Evolutionary conservation across 2,797 vertebrate genomes (phyloP).

Genomic region (Sebastes cheni): DNA sequence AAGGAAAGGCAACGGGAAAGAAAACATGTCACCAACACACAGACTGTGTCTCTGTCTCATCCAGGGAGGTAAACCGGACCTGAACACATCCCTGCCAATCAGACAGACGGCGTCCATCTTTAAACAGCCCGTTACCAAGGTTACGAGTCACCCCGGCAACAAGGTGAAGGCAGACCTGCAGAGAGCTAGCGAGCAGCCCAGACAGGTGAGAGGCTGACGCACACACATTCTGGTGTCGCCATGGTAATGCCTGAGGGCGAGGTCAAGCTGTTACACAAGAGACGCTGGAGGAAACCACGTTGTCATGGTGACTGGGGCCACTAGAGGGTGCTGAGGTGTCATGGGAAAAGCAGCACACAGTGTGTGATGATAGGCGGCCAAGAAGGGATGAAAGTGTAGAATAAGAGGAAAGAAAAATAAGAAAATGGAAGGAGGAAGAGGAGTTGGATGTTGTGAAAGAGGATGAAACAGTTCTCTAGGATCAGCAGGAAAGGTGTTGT

Average conservation of each 20-base stretch:
- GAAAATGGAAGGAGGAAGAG: background rate
- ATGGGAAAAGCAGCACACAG: background rate
- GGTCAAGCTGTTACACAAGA: constrained; percentile 5
- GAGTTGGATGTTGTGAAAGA: no score
- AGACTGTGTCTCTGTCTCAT: background rate
- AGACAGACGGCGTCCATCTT: constrained; percentile 96
- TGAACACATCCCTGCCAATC: constrained; percentile 93
- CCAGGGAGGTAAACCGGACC: constrained; percentile 89
- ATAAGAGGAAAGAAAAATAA: background rate
- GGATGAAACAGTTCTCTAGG: no score
- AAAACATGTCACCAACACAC: background rate
- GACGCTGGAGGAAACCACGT: background rate
- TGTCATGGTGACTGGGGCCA: constrained; percentile 25
- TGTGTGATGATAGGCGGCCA: background rate
- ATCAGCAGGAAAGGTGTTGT: no score
- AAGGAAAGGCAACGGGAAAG: background rate
- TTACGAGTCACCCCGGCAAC: constrained; percentile 91
- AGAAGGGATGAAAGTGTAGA: background rate
- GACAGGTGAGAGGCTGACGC: constrained; percentile 82
- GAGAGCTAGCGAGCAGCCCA: constrained; percentile 88
- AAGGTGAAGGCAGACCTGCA: constrained; percentile 93
- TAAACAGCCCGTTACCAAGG: constrained; percentile 96
- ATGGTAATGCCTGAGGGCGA: background rate
- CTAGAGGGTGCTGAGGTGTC: constrained; percentile 29
- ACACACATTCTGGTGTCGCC: background rate